Conservation (phyloP, 2,888 invertebrate genomes). For the Aspidiotus rigidus region DNA sequence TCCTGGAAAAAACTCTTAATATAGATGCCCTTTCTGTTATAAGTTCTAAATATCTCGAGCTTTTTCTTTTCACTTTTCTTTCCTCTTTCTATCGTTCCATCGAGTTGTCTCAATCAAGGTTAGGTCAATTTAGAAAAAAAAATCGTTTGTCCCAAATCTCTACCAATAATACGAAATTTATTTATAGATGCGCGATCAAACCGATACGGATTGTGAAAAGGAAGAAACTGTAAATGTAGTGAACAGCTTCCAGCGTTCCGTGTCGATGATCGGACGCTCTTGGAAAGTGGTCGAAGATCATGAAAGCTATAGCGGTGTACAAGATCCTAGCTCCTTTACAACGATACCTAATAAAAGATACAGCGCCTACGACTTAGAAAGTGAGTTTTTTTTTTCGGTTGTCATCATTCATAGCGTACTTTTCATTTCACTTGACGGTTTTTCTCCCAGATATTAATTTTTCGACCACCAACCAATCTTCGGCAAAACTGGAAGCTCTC, state of each 20-base stretch:
- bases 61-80: too few species aligned
- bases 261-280: constrained; percentile 56
- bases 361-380: constrained; percentile 23
- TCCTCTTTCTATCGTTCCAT: too few species aligned
- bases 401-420: too few species aligned
- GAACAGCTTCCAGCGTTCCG: constrained; percentile 63
- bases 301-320: neutral
- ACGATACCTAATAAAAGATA: constrained; percentile 17
- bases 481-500: constrained; percentile 74
- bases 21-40: too few species aligned
- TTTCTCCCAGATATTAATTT: constrained; percentile 14
- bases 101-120: too few species aligned
- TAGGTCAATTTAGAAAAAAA: too few species aligned
- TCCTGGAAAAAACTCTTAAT: too few species aligned
- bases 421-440: neutral
- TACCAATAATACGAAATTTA: too few species aligned
- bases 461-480: constrained; percentile 72
- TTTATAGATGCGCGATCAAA: constrained; percentile 1
- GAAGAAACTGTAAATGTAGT: constrained; percentile 11
- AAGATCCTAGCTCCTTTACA: neutral
- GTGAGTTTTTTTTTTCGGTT: neutral
- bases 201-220: neutral
- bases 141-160: too few species aligned
- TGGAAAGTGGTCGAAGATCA: constrained; percentile 23
- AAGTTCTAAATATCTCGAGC: too few species aligned